phyloP scores from a whole-genome alignment of 2,797 vertebrate species.

The Melanotaenia trifasciata region DNA sequence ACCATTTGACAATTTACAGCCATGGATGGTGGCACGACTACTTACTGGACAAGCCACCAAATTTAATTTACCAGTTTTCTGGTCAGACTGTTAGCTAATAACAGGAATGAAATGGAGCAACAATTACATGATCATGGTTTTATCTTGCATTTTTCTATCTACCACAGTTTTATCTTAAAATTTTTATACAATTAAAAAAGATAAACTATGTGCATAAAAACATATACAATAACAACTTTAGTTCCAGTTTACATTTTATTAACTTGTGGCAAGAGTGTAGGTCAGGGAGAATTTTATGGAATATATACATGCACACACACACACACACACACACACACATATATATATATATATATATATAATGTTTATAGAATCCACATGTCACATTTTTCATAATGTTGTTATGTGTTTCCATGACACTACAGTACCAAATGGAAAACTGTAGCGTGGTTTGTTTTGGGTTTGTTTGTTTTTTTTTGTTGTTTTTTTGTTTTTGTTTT shows the following conservation, averaged over 20 bases:
- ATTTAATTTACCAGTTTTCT: not conserved
- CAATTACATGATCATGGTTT: not conserved
- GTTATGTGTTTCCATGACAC: constrained; percentile 53
- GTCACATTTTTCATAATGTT: constrained; percentile 43
- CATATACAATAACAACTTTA: not conserved
- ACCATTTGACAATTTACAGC: not conserved
- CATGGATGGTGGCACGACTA: not conserved
- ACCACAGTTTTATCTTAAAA: not conserved
- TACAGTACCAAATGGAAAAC: constrained; percentile 46
- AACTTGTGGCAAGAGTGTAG: constrained; percentile 7
- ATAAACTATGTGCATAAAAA: too few relatives aligned
- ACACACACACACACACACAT: too few relatives aligned
- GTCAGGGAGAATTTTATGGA: constrained; percentile 29
- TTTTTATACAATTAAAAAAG: not conserved
- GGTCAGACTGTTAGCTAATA: not conserved
- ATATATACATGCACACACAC: not conserved
- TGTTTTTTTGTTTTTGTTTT: constrained; percentile 41
- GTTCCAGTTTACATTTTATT: not conserved
- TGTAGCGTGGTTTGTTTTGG: constrained; percentile 44
- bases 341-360: not conserved
- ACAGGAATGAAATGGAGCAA: not conserved
- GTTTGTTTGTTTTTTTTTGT: too few relatives aligned
- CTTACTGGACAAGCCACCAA: not conserved
- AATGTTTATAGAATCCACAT: constrained; percentile 46
- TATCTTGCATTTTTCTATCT: not conserved